Conservation (phyloP, 1,140 invertebrate species). For the Pantala flavescens region DNA sequence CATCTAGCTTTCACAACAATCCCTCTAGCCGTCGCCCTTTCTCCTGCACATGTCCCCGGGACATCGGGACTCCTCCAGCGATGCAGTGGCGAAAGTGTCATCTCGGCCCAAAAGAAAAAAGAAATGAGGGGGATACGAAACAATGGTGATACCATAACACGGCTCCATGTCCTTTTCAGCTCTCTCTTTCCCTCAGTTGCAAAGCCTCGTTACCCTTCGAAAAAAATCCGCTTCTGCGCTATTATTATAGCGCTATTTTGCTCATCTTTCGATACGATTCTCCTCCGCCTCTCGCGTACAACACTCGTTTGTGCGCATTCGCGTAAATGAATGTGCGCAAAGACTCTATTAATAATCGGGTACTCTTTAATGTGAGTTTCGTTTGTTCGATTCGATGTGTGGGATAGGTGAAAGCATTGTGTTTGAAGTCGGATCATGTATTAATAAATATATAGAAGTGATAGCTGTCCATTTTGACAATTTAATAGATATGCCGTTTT, state of each 20-base stretch:
- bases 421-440: too few relatives aligned
- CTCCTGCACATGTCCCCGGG: not conserved
- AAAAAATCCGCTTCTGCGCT: not conserved
- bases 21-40: not conserved
- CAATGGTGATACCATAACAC: conserved; percentile 6
- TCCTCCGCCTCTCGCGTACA: not conserved
- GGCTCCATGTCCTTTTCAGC: not conserved
- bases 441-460: too few relatives aligned
- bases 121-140: not conserved
- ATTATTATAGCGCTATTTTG: not conserved
- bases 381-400: too few relatives aligned
- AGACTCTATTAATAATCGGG: too few relatives aligned
- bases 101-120: not conserved
- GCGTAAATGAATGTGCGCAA: too few relatives aligned
- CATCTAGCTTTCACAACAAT: too few relatives aligned
- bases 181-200: not conserved
- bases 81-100: conserved; percentile 7
- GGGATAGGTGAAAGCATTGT: too few relatives aligned
- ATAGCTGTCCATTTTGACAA: too few relatives aligned
- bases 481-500: too few relatives aligned
- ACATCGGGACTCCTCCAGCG: not conserved
- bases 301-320: too few relatives aligned
- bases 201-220: too few relatives aligned
- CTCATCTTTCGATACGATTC: not conserved
- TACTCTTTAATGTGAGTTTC: too few relatives aligned